Base-by-base conservation (phyloP, 2,113 vertebrate species). In the Catharus minimus region DNA sequence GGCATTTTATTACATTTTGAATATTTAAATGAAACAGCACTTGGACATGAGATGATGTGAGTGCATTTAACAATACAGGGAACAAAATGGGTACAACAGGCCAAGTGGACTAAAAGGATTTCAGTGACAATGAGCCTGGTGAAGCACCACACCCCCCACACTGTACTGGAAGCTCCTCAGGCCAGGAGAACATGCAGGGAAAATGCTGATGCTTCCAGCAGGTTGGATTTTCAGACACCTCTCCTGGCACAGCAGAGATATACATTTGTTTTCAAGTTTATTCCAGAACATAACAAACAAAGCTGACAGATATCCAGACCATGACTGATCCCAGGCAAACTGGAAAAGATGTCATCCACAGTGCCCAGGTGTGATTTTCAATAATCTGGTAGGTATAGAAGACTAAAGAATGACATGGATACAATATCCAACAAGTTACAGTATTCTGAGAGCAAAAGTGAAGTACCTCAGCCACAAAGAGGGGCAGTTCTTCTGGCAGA, bases 401-500 rank as follows among this genome's bases (percentile, higher is more conserved):
- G 12, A 1, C 10, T 49, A 20, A 75, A 53, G 32, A 78, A 88
- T 30, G 28, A 24, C 33, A 49, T 3, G 18, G 46, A 22, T 47
- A 33, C 44, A 56, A 65, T 3, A 62, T 20, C 9, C 55, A 72
- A 23, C 33, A 61, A 50, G 32, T 50, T 36, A 9, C 1, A 68
- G 10, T 24, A 6, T 28, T 75, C 22, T 57, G 57, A 89, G 71
- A 67, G 49, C 11, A 23, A 57, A 50, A 22, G 61, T 20, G 27
- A 16, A 44, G 41, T 97, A 99, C 99, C 98, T 99, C 98, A 69
- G 97, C 85, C 36, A 97, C 96, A 81, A 99, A 99, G 94, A 98
- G 97, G 88, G 98, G 98, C 90, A 98, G 98, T 78, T 99, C 99
- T 16, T 99, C 99, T 1, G 99, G 99, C 78, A 99, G 97, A 92